Evolutionary conservation across 2,113 vertebrate species (phyloP), one percentile per base, ranked within the genome.

Genomic region (Otis tarda): DNA sequence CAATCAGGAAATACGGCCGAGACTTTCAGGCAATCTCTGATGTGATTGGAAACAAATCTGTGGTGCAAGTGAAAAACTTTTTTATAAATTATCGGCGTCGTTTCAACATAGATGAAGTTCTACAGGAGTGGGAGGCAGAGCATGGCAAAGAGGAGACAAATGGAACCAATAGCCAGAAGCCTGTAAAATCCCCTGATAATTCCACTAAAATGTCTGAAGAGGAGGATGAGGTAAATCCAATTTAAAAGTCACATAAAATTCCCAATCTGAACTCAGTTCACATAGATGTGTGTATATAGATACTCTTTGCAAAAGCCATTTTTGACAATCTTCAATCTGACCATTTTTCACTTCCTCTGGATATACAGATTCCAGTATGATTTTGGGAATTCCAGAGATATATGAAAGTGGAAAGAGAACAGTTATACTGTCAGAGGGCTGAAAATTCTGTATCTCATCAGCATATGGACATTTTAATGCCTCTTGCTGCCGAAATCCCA

Each of bases 31-130:
- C 99, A 24, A 99, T 99, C 97, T 99, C 99, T 14, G 99, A 99
- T 65, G 99, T 99, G 88, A 99, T 99, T 68, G 99, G 99, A 93
- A 99, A 99, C 98, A 99, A 99, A 96, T 99, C 99, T 27, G 99
- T 99, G 96, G 98, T 99, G 56, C 99, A 99, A 96, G 99, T 99
- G 97, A 99, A 99, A 97, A 99, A 99, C 98, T 99, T 99, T 97
- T 99, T 99, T 96, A 99, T 99, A 92, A 99, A 99, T 98, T 99
- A 99, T 74, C 98, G 99, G 25, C 98, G 99, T 31, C 98, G 99
- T 94, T 99, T 99, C 97, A 99, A 99, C 97, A 98, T 99, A 97
- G 99, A 99, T 31, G 99, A 99, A 97, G 99, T 99, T 49, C 98
- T 99, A 84, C 99, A 99, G 94, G 99, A 99, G 95, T 99, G 99